Evolutionary conservation across 1,140 invertebrate species (phyloP), one percentile per base, ranked within the genome.

Genomic region (Mylabris phalerata): DNA sequence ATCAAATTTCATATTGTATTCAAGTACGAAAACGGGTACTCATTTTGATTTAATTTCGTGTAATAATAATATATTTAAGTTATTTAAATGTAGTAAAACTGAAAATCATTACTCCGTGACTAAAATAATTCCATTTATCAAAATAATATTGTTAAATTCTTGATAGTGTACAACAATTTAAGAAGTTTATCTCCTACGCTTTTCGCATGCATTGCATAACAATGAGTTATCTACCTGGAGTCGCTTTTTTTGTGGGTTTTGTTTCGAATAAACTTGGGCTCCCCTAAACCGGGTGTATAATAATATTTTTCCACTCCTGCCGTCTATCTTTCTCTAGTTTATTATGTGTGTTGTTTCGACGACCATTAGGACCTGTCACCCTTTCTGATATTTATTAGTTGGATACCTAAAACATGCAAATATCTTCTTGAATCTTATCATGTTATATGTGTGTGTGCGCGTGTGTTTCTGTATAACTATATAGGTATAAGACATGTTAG

Each of bases 41-140:
- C 7, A 32, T 32, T 32, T 32, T 32, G 32, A 32, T 32, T 32
- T 32, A 32, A 32, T 32, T 32, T 32, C 32, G 7, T 32, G 32
- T 32, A 4, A 32, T 32, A 32, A 32, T 32, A 32, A 32, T 32
- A 7, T 32, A 32, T 32, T 4, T 32, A 32, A 7, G 32, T 32
- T 55, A 55, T 55, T 55, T 55, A 55, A 55, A 46, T 42, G 51
- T 42, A 55, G 9, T 55, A 55, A 55, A 55, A 45, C n/a, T 13
- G 32, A 40, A 38, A 11, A 13, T 32, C 19, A 39, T 39, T 11
- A 50, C 24, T 48, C 27, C 59, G 59, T 64, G 62, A 58, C 55
- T 55, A 57, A 61, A 58, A 64, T 61, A 59, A 55, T 49, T 39
- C 25, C 59, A 64, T 61, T 64, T 61, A 61, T 64, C 59, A 64